These are phyloP conservation scores for Microtus oregoni DNA, from an alignment of 2,113 vertebrate genomes.

Conservation along the genomic window DNA sequence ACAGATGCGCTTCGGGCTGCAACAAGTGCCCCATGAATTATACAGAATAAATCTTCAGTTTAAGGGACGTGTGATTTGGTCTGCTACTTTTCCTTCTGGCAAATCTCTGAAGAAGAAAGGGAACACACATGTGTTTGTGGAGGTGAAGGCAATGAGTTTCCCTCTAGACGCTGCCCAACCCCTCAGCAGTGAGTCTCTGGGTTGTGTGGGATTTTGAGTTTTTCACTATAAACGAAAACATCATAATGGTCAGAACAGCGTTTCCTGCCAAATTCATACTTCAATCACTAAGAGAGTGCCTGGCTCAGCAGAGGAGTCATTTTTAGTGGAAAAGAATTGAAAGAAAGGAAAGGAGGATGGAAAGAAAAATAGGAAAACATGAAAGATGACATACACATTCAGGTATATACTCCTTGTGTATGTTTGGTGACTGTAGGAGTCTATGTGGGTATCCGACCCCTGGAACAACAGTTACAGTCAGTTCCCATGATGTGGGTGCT, in stretches of 20 bases:
- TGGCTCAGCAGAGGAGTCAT: not conserved
- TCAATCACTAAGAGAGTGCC: not conserved
- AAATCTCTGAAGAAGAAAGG: slow-evolving; percentile 44
- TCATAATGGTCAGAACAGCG: not conserved
- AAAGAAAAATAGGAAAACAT: not conserved
- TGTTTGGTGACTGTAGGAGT: too few species aligned
- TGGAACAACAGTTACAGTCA: too few species aligned
- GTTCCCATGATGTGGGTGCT: not conserved
- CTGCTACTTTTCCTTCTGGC: slow-evolving; percentile 37
- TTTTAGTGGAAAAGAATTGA: slow-evolving; percentile 4
- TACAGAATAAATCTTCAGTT: slow-evolving; percentile 62
- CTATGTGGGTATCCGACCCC: not conserved
- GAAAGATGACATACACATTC: not conserved
- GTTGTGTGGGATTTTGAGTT: not conserved
- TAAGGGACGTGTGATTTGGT: slow-evolving; percentile 50
- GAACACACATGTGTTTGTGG: not conserved
- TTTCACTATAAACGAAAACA: not conserved
- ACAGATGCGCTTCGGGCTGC: slow-evolving; percentile 58
- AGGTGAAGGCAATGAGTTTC: not conserved
- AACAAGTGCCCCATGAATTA: slow-evolving; percentile 61
- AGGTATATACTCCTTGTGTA: not conserved
- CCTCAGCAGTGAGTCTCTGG: not conserved
- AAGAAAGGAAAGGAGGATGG: not conserved
- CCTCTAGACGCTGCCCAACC: not conserved
- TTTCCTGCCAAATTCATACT: not conserved